Evolutionary conservation across 2,113 vertebrate species (phyloP).

Genomic region (Anas platyrhynchos): DNA sequence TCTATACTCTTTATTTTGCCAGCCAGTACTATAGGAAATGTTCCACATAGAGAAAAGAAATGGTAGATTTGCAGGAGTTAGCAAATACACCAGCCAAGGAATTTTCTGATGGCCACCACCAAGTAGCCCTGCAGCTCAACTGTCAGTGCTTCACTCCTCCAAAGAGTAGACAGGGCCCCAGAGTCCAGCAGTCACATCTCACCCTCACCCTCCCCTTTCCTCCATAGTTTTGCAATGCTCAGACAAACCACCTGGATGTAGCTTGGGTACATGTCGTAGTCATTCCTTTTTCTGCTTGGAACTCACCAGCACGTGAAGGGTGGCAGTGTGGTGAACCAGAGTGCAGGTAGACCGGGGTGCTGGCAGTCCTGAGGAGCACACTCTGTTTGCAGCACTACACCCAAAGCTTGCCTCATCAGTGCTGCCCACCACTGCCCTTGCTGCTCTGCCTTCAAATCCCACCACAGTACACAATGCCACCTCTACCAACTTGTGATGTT

Average conservation of each 20-base stretch:
- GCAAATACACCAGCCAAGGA: background rate
- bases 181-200: background rate
- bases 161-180: background rate
- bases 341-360: background rate
- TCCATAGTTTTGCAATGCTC: background rate
- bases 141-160: background rate
- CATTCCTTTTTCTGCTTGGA: background rate
- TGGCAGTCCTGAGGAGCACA: rapidly evolving
- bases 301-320: background rate
- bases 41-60: background rate
- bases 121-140: background rate
- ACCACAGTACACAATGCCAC: background rate
- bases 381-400: background rate
- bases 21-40: background rate
- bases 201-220: background rate
- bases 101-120: background rate
- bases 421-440: background rate
- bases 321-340: rapidly evolving
- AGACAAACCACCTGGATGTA: background rate
- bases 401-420: rapidly evolving
- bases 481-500: background rate
- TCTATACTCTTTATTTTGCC: background rate
- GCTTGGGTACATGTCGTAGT: rapidly evolving
- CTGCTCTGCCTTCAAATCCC: background rate
- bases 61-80: background rate